phyloP scores from a whole-genome alignment of 1,140 invertebrate species.

The Monochamus saltuarius region DNA sequence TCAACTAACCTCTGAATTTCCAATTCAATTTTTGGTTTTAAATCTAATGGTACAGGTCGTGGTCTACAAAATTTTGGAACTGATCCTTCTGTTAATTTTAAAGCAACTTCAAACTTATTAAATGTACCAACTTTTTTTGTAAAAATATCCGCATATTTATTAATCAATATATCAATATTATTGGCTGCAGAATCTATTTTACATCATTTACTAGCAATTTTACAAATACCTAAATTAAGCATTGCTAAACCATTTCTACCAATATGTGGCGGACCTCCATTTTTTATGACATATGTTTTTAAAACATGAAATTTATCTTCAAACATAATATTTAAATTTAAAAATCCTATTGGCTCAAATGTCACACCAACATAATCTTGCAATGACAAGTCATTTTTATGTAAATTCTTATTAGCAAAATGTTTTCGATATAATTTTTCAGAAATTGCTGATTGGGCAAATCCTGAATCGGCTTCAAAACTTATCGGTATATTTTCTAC shows the following conservation, averaged over 20 bases:
- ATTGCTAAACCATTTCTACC: conserved; percentile 15
- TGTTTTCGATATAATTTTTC: conserved; percentile 29
- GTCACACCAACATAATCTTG: conserved; percentile 18
- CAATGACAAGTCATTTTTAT: conserved; percentile 20
- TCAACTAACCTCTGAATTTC: too few relatives aligned
- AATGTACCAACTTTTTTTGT: too few relatives aligned
- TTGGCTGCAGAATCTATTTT: too few relatives aligned
- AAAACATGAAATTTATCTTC: conserved; percentile 10
- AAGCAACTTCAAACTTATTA: too few relatives aligned
- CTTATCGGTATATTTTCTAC: conserved; percentile 20
- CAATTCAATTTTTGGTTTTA: too few relatives aligned
- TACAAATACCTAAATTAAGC: conserved; percentile 15
- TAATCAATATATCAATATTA: too few relatives aligned
- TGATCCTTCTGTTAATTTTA: too few relatives aligned
- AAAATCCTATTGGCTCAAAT: conserved; percentile 20
- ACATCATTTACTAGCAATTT: too few relatives aligned
- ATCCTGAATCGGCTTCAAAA: conserved; percentile 24
- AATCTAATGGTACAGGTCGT: too few relatives aligned
- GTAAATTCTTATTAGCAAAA: conserved; percentile 20
- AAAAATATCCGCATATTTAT: too few relatives aligned
- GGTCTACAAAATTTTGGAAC: too few relatives aligned
- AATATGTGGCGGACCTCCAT: conserved; percentile 14
- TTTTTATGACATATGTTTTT: conserved; percentile 18
- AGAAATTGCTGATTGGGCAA: conserved; percentile 22
- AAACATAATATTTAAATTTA: conserved; percentile 15